These are phyloP conservation scores for Pteronotus mesoamericanus DNA, from an alignment of 2,797 vertebrate genomes.

Conservation along the genomic window DNA sequence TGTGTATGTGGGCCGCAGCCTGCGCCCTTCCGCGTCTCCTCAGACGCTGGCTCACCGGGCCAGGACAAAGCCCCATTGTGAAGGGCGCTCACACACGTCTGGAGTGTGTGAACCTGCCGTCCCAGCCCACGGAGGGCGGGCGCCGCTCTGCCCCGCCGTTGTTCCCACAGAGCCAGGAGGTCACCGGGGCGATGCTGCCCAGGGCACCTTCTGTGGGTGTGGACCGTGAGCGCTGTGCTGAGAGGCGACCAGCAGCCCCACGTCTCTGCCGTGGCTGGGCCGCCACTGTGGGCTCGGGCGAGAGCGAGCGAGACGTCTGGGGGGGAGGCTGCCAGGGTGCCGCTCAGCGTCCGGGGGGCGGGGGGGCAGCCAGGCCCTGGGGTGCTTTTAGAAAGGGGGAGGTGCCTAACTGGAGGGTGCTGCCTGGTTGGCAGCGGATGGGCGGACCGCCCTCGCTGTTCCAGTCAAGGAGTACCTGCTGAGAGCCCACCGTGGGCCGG, in stretches of 20 bases:
- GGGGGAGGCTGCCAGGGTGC: not conserved
- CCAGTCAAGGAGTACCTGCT: not conserved
- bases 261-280: fast-evolving
- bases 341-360: fast-evolving
- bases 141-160: not conserved
- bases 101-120: conserved; percentile 48
- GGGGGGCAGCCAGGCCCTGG: not conserved
- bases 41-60: not conserved
- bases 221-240: not conserved
- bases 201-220: not conserved
- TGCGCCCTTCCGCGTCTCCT: not conserved
- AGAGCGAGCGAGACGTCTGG: fast-evolving
- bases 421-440: not conserved
- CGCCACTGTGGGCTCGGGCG: fast-evolving
- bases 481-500: not conserved
- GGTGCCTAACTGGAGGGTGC: not conserved
- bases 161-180: conserved; percentile 27
- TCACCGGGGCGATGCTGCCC: conserved; percentile 31
- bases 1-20: not conserved
- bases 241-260: not conserved
- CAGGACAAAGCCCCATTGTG: conserved; percentile 65
- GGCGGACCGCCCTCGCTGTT: not conserved
- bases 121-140: conserved; percentile 47
- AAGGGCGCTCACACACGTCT: not conserved
- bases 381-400: not conserved